A percentile compares a stretch with the other conserved stretches of the same genome.
Evolutionary conservation across 2,113 vertebrate genomes (phyloP).

Genomic region (Microcebus griseorufus): DNA sequence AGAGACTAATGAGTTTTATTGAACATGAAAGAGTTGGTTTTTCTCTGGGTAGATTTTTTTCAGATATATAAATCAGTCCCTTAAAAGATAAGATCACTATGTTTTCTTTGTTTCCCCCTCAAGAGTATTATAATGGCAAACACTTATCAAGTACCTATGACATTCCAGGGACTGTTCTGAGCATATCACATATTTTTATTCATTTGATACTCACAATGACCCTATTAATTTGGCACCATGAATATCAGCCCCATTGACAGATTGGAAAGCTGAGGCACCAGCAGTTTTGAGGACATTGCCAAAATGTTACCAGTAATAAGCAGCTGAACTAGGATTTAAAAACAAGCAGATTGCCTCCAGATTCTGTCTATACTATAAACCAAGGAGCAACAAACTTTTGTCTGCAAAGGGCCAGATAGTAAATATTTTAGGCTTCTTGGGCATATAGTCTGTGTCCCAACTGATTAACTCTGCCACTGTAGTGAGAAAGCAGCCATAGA

Average conservation of each 20-base stretch:
- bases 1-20: slow-evolving; percentile 26
- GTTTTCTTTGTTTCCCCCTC: not conserved
- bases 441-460: not conserved
- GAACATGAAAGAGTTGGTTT: not conserved
- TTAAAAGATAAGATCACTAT: not conserved
- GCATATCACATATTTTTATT: not conserved
- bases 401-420: not conserved
- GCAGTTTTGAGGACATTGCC: not conserved
- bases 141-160: not conserved
- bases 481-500: not conserved
- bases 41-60: not conserved
- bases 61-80: not conserved
- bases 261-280: not conserved
- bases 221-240: not conserved
- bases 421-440: not conserved
- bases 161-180: not conserved
- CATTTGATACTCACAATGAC: not conserved
- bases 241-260: not conserved
- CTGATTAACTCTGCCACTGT: not conserved
- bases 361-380: not conserved
- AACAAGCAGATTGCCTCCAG: not conserved
- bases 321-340: not conserved
- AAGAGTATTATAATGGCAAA: not conserved
- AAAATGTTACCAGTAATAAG: not conserved
- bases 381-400: not conserved